Conservation (phyloP, 64 coral and sea anemone species). For the Catalaphyllia jardinei region DNA sequence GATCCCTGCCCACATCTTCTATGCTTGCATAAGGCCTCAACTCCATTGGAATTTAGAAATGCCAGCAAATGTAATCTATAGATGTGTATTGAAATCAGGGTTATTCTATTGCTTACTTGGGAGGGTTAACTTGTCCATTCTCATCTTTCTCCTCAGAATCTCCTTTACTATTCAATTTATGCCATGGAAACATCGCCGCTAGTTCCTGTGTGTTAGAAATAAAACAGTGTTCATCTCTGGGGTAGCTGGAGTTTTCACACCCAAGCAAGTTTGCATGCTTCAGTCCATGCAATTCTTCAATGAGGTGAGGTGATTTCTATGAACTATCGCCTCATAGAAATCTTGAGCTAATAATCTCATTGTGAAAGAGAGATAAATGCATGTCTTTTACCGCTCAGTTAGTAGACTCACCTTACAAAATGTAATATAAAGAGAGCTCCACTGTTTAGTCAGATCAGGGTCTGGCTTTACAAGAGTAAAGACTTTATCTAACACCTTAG, state of each 20-base stretch:
- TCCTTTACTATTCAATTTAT: constrained; percentile 44
- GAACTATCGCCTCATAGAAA: too few species aligned
- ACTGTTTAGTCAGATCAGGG: constrained; percentile 13
- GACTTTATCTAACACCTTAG: constrained; percentile 28
- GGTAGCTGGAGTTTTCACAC: too few species aligned
- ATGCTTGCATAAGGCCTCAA: too few species aligned
- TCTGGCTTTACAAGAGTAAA: neutral
- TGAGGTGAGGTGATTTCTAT: too few species aligned
- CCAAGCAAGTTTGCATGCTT: too few species aligned
- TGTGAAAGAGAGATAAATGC: too few species aligned
- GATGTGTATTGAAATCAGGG: neutral
- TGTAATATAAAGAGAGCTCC: neutral
- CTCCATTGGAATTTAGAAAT: neutral
- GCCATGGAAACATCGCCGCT: constrained; percentile 92
- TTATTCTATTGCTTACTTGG: constrained; percentile 54
- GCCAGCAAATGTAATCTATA: neutral
- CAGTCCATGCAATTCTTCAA: too few species aligned
- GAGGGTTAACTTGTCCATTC: neutral
- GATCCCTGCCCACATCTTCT: too few species aligned
- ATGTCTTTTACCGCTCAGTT: neutral
- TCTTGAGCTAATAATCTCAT: too few species aligned
- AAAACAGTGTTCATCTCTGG: neutral
- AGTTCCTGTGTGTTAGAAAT: constrained; percentile 55
- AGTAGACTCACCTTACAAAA: constrained; percentile 40
- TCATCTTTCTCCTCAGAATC: constrained; percentile 16